Evolutionary conservation across 2,113 vertebrate species (phyloP).

Genomic region (Otocyon megalotis): DNA sequence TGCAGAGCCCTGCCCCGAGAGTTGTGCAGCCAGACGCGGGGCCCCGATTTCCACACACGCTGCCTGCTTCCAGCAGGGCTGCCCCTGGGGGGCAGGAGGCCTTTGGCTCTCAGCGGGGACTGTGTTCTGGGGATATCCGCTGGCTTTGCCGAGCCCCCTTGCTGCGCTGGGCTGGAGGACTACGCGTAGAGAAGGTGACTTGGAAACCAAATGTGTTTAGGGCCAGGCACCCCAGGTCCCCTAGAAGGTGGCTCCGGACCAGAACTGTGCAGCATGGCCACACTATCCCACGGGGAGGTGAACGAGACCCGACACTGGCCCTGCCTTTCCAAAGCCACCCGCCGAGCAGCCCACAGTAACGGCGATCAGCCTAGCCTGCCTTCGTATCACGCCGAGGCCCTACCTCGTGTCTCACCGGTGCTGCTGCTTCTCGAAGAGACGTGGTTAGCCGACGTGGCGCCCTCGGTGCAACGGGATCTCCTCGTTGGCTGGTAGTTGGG

Average conservation of each 20-base stretch:
- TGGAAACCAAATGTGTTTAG: neutral
- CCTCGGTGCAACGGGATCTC: too few relatives aligned
- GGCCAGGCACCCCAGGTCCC: neutral
- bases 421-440: neutral
- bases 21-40: fast-evolving
- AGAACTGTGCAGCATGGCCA: neutral
- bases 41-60: neutral
- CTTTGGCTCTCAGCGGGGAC: neutral
- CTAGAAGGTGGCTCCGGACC: neutral
- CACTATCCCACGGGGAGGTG: neutral
- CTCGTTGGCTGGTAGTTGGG: neutral
- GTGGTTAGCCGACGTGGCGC: neutral
- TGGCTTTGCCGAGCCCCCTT: neutral
- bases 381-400: neutral
- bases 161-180: neutral
- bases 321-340: neutral
- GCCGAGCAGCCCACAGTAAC: neutral
- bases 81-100: neutral
- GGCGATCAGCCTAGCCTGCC: neutral
- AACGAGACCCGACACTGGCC: neutral
- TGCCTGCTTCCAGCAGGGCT: neutral
- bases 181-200: neutral
- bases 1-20: neutral
- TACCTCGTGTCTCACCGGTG: neutral
- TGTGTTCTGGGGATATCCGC: neutral